A percentile compares a stretch with the other conserved stretches of the same genome.
Evolutionary conservation across 2,888 invertebrate species (phyloP).

Genomic region (Drosophila flavopinicola): DNA sequence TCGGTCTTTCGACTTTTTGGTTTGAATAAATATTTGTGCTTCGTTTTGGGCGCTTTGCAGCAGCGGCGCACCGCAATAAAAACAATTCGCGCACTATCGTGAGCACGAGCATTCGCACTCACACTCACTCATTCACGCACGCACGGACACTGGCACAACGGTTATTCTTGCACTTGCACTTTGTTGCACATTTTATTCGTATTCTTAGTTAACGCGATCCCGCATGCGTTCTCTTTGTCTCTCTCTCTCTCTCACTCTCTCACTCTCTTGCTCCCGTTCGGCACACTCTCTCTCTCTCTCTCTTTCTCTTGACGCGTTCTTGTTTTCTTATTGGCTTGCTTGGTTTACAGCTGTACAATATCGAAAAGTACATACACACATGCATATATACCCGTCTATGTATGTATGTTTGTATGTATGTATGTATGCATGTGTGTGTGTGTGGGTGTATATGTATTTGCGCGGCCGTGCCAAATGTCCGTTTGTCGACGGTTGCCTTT

Average conservation of each 20-base stretch:
- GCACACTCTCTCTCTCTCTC: background rate
- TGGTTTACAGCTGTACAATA: slow-evolving; percentile 19
- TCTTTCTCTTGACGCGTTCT: slow-evolving; percentile 8
- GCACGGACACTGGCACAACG: slow-evolving; percentile 39
- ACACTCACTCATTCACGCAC: slow-evolving; percentile 12
- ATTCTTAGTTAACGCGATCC: slow-evolving; percentile 9
- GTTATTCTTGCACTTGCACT: slow-evolving; percentile 57
- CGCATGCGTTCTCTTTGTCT: background rate
- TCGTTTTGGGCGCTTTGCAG: slow-evolving; percentile 10
- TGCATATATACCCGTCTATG: background rate
- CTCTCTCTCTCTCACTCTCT: background rate
- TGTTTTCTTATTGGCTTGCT: slow-evolving; percentile 48
- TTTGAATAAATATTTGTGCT: slow-evolving; percentile 21
- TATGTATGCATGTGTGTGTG: slow-evolving; percentile 1
- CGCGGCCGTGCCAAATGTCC: slow-evolving; percentile 48
- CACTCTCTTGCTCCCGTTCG: background rate
- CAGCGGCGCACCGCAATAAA: slow-evolving; percentile 2
- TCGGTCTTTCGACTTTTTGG: slow-evolving; percentile 8
- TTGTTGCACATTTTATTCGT: slow-evolving; percentile 45
- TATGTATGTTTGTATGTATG: background rate
- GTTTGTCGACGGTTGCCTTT: slow-evolving; percentile 28
- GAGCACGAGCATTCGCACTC: slow-evolving; percentile 6
- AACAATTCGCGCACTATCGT: slow-evolving; percentile 8
- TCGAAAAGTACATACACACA: background rate
- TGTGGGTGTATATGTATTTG: no score